Evolutionary conservation across 1,140 invertebrate genomes (phyloP).

Genomic region (Bombus balteatus): DNA sequence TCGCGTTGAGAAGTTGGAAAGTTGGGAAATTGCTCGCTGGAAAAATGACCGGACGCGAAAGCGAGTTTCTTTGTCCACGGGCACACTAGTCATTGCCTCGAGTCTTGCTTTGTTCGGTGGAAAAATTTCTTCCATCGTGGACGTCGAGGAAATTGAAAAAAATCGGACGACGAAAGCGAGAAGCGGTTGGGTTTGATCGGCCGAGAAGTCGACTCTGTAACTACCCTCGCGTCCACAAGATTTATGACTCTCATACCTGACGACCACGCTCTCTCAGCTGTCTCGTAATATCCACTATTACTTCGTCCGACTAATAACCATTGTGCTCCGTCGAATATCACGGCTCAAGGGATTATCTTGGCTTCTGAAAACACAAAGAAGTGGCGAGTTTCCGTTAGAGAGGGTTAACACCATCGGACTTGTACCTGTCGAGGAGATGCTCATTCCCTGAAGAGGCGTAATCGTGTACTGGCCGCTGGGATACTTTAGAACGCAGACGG

Average conservation of each 20-base stretch:
- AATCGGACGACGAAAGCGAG: not conserved
- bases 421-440: not conserved
- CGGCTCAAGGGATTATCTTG: not conserved
- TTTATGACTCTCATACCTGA: not conserved
- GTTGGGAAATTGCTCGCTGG: constrained; percentile 4
- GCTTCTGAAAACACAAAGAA: constrained; percentile 6
- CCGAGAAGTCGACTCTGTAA: not conserved
- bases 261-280: not conserved
- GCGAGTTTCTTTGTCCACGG: not conserved
- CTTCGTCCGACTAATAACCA: constrained; percentile 1
- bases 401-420: not conserved
- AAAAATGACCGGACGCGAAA: not conserved
- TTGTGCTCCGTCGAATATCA: not conserved
- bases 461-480: constrained; percentile 14
- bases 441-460: not conserved
- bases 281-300: not conserved
- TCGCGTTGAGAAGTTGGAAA: not conserved
- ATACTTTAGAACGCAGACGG: constrained; percentile 29
- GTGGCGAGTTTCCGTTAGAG: not conserved
- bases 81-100: not conserved
- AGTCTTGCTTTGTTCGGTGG: not conserved
- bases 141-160: not conserved
- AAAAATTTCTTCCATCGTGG: not conserved
- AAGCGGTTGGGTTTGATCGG: no score
- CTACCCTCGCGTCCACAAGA: not conserved